These are phyloP conservation scores for Timandra comae DNA, from an alignment of 2,888 invertebrate species.

Conservation along the genomic window DNA sequence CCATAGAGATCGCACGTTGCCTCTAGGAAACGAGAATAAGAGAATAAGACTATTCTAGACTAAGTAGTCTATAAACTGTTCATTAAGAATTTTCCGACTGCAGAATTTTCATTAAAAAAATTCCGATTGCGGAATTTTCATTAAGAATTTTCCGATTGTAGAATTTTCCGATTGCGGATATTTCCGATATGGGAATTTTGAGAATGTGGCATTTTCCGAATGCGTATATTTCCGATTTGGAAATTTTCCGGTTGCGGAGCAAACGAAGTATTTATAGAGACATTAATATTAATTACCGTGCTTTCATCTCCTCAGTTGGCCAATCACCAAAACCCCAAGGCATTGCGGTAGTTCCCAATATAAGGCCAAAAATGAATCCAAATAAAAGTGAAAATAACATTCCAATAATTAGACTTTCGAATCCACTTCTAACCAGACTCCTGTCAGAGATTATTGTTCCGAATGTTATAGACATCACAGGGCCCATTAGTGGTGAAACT, in stretches of 20 bases:
- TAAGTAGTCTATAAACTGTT: too few species aligned
- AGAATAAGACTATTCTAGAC: too few species aligned
- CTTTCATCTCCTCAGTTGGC: slow-evolving; percentile 89
- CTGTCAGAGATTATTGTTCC: slow-evolving; percentile 87
- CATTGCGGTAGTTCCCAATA: slow-evolving; percentile 83
- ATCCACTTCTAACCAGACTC: slow-evolving; percentile 81
- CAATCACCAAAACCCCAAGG: slow-evolving; percentile 86
- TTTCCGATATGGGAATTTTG: too few species aligned
- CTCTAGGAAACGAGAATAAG: slow-evolving; percentile 75
- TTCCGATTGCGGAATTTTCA: too few species aligned
- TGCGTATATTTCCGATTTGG: slow-evolving; percentile 1
- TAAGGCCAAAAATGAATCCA: slow-evolving; percentile 87
- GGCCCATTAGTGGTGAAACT: slow-evolving; percentile 87
- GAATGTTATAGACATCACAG: slow-evolving; percentile 91
- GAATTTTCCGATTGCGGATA: too few species aligned
- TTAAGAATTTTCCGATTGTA: too few species aligned
- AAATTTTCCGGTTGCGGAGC: too few species aligned
- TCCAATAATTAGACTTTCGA: slow-evolving; percentile 82
- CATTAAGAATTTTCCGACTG: too few species aligned
- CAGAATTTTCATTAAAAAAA: too few species aligned
- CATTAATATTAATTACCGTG: slow-evolving; percentile 80
- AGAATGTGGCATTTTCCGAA: too few species aligned
- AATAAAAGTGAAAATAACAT: slow-evolving; percentile 85
- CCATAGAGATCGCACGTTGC: slow-evolving; percentile 83
- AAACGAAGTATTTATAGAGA: too few species aligned